A percentile compares a stretch with the other conserved stretches of the same genome.
Conservation (phyloP, 2,888 invertebrate species). For the Sarcophaga carnaria region DNA sequence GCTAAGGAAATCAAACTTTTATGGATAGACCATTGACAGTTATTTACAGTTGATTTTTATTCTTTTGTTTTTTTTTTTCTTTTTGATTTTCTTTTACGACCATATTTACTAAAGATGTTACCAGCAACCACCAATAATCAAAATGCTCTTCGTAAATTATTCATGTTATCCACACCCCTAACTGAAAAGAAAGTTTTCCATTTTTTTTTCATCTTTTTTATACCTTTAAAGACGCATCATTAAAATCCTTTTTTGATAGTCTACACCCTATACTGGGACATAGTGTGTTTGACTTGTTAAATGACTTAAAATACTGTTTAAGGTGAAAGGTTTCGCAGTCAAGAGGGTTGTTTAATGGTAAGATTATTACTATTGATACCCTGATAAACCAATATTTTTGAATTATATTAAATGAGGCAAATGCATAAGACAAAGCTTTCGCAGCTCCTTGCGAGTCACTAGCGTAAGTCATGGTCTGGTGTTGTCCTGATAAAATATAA, state of each 20-base stretch:
- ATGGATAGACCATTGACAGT: conserved; percentile 27
- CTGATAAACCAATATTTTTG: too few relatives aligned
- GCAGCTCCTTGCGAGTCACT: too few relatives aligned
- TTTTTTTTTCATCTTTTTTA: conserved; percentile 1
- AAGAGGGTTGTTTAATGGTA: too few relatives aligned
- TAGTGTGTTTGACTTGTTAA: neutral
- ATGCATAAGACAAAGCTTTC: too few relatives aligned
- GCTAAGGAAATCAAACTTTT: conserved; percentile 32
- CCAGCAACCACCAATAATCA: conserved; percentile 41
- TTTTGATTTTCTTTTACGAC: conserved; percentile 7
- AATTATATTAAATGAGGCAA: too few relatives aligned
- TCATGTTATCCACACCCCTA: conserved; percentile 17
- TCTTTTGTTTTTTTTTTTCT: neutral
- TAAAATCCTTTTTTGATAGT: neutral
- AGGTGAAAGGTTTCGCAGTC: too few relatives aligned
- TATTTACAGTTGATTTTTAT: conserved; percentile 16
- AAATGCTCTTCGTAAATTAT: conserved; percentile 34
- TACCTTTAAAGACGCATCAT: conserved; percentile 27
- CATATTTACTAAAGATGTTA: conserved; percentile 35
- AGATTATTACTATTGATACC: too few relatives aligned
- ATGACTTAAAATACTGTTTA: too few relatives aligned
- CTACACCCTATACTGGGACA: conserved; percentile 16
- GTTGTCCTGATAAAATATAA: too few relatives aligned
- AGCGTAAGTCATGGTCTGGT: too few relatives aligned
- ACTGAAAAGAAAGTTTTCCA: neutral